Percentiles rank a stretch among this genome's conserved stretches.
Conservation (phyloP, 2,113 vertebrate species). For the Gila orcuttii region DNA sequence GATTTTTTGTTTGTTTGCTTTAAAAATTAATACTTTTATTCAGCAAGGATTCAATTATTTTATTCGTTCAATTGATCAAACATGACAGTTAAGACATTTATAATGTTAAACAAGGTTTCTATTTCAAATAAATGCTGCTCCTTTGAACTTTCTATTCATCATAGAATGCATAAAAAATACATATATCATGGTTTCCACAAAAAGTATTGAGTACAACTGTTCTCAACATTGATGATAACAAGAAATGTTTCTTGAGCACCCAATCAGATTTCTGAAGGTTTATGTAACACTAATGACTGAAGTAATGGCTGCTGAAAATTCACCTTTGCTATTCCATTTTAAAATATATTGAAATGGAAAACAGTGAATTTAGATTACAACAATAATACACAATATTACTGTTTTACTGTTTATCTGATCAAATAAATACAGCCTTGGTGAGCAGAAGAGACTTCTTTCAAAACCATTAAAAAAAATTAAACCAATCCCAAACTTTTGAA, state of each 20-base stretch:
- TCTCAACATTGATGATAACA: not conserved
- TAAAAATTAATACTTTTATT: not conserved
- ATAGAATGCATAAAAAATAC: not conserved
- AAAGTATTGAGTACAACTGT: not conserved
- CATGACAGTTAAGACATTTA: not conserved
- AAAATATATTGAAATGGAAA: not conserved
- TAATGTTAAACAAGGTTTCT: too few relatives aligned
- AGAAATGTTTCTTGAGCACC: not conserved
- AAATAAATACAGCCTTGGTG: not conserved
- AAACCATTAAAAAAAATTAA: not conserved
- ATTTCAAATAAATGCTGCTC: too few relatives aligned
- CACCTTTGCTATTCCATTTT: not conserved
- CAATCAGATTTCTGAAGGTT: not conserved
- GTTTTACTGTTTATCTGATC: too few relatives aligned
- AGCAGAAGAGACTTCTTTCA: not conserved
- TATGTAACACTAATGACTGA: not conserved
- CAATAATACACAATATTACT: too few relatives aligned
- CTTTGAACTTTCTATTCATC: not conserved
- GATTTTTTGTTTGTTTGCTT: not conserved
- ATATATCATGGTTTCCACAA: not conserved
- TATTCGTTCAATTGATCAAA: not conserved
- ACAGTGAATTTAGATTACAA: not conserved
- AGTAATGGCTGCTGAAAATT: not conserved
- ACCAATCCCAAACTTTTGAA: not conserved
- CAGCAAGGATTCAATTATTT: not conserved